A percentile compares a stretch with the other conserved stretches of the same genome.
These are phyloP conservation scores for Brachyptera risi DNA, from an alignment of 2,888 invertebrate species.

Conservation along the genomic window DNA sequence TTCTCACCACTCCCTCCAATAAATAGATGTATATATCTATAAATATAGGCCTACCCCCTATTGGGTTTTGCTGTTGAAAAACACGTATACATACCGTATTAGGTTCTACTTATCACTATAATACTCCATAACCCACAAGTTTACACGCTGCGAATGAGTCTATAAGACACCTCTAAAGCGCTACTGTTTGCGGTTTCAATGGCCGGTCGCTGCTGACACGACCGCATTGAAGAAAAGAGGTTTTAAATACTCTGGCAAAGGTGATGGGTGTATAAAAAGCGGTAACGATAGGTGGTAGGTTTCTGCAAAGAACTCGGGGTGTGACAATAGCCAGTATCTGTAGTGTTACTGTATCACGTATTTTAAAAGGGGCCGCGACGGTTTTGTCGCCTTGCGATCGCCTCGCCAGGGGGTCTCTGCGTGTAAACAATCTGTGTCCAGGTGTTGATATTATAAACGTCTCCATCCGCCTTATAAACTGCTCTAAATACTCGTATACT, in stretches of 20 bases:
- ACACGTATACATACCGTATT: conserved; percentile 8
- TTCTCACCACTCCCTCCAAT: neutral
- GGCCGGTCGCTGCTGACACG: neutral
- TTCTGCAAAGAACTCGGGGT: too few species aligned
- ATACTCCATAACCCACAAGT: neutral
- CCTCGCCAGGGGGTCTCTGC: neutral
- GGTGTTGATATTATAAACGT: conserved; percentile 1
- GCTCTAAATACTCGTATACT: too few species aligned
- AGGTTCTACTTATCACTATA: neutral
- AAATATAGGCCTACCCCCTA: too few species aligned
- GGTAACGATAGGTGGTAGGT: neutral
- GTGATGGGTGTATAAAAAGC: neutral
- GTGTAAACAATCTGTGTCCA: conserved; percentile 13
- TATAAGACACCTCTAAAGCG: neutral
- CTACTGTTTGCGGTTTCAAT: neutral
- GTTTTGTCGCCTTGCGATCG: neutral
- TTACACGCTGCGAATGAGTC: neutral
- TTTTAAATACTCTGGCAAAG: conserved; percentile 4
- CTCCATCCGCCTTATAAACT: neutral
- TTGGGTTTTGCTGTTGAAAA: neutral
- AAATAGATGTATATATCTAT: neutral
- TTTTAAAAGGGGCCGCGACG: conserved; percentile 18
- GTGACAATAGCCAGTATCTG: conserved; percentile 14
- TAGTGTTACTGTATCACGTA: conserved; percentile 25
- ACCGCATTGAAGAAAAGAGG: neutral